Conservation (phyloP, 2,113 vertebrate genomes). For the Actinemys pallida region DNA sequence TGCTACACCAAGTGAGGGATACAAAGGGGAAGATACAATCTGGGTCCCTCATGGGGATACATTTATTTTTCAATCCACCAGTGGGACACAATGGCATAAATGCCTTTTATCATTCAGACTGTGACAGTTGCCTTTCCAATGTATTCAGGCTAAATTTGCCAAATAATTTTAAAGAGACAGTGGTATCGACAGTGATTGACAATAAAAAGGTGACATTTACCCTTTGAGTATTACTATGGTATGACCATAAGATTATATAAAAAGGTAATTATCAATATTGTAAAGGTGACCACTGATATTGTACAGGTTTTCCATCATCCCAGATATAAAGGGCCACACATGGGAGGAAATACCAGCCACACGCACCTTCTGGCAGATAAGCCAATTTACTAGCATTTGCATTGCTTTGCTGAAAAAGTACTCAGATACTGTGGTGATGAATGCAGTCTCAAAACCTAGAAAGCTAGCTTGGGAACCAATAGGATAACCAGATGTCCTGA, state of each 20-base stretch:
- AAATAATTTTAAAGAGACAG: not conserved
- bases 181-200: not conserved
- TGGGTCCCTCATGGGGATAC: not conserved
- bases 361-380: not conserved
- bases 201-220: not conserved
- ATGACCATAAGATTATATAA: not conserved
- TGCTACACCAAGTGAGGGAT: not conserved
- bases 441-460: not conserved
- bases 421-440: too few relatives aligned
- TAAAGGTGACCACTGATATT: not conserved
- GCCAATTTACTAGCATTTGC: not conserved
- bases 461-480: not conserved
- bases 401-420: not conserved
- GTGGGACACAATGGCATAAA: not conserved
- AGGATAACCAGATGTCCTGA: too few relatives aligned
- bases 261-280: not conserved
- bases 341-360: not conserved
- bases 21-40: not conserved
- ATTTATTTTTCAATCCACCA: not conserved
- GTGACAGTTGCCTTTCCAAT: not conserved
- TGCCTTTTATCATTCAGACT: not conserved
- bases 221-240: fast-evolving
- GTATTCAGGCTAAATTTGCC: not conserved
- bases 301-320: not conserved
- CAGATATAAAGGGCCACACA: not conserved